Evolutionary conservation across 2,888 invertebrate species (phyloP).

Genomic region (Drosophila cognata): DNA sequence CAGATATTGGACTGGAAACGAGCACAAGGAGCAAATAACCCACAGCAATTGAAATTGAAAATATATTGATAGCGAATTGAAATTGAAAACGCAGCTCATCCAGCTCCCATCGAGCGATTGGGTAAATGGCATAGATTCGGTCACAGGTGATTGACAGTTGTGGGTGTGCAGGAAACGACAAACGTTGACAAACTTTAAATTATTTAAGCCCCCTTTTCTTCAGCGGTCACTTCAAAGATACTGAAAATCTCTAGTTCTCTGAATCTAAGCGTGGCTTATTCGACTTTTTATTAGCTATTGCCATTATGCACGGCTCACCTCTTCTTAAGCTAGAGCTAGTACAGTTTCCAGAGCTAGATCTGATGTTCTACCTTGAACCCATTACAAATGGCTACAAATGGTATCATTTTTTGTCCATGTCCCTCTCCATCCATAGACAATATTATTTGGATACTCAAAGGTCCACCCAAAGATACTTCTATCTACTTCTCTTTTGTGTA

Average conservation of each 20-base stretch:
- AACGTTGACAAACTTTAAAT: slow-evolving; percentile 18
- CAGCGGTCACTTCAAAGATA: slow-evolving; percentile 1
- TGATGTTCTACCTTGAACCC: not conserved
- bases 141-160: slow-evolving; percentile 71
- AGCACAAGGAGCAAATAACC: slow-evolving; percentile 54
- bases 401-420: not conserved
- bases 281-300: not conserved
- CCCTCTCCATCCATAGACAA: not conserved
- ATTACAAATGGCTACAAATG: not conserved
- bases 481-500: not conserved
- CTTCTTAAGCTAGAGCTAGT: no score
- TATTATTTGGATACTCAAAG: not conserved
- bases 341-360: not conserved
- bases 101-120: slow-evolving; percentile 54
- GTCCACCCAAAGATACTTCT: not conserved
- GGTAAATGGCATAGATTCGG: slow-evolving; percentile 68
- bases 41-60: slow-evolving; percentile 31
- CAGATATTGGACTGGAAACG: slow-evolving; percentile 52
- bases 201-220: slow-evolving; percentile 7
- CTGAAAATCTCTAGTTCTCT: not conserved
- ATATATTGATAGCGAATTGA: slow-evolving; percentile 38
- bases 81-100: slow-evolving; percentile 34
- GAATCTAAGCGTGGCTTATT: not conserved
- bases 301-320: not conserved
- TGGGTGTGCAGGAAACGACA: slow-evolving; percentile 67